Base-by-base conservation (phyloP, 2,888 invertebrate genomes). In the Ophion ellenae region DNA sequence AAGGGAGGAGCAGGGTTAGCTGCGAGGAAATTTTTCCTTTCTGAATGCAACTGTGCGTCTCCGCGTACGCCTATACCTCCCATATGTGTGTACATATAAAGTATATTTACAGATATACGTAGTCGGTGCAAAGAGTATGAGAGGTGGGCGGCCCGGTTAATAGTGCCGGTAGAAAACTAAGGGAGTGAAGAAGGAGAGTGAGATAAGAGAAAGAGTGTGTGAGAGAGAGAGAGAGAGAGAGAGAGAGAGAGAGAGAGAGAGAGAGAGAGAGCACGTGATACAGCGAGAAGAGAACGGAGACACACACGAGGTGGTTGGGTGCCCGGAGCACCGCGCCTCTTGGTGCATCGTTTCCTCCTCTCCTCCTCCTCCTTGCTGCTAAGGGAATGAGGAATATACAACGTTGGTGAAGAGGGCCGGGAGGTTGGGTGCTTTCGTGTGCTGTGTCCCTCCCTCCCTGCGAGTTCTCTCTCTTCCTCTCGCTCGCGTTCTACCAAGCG, bases 231-330 rank as follows among this genome's bases (percentile, higher is more conserved):
- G 88, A 88, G 87, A 89, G 90, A 90, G 90, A 70, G 61, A 66
- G 70, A 61, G 88, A 88, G 87, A 89, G 90, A 90, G 90, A 24
- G 24, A 24, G 24, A 24, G 24, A 24, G 24, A 24, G 24, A 69
- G 61, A 66, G 70, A 59, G 88, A 88, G 87, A 89, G 90, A 90
- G 90, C 90, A 91, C 91, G 92, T 89, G 89, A 88, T 89, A 89
- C 89, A 90, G 59, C 81, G 83, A 90, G 28, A 28, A 89, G 89
- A 90, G 89, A 87, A 71, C 17, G 63, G 80, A 81, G 76, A 70
- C 70, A 67, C 66, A 82, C 73, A 77, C 83, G 77, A 86, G 73
- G 75, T 79, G 75, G 61, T 71, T 47, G 17, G 32, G 75, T 47
- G 47, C 57, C 61, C 53, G 67, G 73, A 78, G 82, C 75, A 79